Conservation (phyloP, 1,140 invertebrate genomes). For the Scaptodrosophila lebanonensis region DNA sequence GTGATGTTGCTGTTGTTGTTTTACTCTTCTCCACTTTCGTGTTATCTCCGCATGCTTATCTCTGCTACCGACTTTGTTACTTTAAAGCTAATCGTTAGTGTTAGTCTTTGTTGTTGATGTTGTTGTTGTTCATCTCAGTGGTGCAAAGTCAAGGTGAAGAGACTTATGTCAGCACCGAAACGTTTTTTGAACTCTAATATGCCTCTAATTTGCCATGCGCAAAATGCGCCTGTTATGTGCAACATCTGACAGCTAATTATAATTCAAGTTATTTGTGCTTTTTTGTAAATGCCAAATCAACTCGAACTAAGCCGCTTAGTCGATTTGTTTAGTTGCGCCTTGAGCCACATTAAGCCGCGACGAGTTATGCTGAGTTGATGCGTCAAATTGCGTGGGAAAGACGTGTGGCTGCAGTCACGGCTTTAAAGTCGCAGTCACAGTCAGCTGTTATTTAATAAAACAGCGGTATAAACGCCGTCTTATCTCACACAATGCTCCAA, state of each 20-base stretch:
- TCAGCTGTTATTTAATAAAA: no score
- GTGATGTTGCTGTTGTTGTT: constrained; percentile 29
- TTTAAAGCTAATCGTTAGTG: constrained; percentile 9
- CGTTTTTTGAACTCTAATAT: background rate
- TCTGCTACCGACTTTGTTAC: constrained; percentile 44
- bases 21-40: constrained; percentile 40
- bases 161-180: constrained; percentile 6
- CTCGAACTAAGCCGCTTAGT: constrained; percentile 31
- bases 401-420: no score
- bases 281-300: constrained; percentile 62
- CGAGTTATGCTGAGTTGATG: constrained; percentile 11
- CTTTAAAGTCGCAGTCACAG: no score
- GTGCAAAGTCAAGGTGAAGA: constrained; percentile 65
- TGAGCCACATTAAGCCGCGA: background rate
- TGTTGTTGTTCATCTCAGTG: constrained; percentile 12
- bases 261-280: constrained; percentile 15
- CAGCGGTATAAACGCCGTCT: no score
- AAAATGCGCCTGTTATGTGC: no score
- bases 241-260: constrained; percentile 62
- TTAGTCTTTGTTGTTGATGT: constrained; percentile 13
- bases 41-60: constrained; percentile 60
- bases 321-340: no score
- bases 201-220: constrained; percentile 35
- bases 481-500: no score
- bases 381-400: constrained; percentile 69